A percentile compares a stretch with the other conserved stretches of the same genome.
Conservation (phyloP, 2,888 invertebrate genomes). For the Electrophaes corylata region DNA sequence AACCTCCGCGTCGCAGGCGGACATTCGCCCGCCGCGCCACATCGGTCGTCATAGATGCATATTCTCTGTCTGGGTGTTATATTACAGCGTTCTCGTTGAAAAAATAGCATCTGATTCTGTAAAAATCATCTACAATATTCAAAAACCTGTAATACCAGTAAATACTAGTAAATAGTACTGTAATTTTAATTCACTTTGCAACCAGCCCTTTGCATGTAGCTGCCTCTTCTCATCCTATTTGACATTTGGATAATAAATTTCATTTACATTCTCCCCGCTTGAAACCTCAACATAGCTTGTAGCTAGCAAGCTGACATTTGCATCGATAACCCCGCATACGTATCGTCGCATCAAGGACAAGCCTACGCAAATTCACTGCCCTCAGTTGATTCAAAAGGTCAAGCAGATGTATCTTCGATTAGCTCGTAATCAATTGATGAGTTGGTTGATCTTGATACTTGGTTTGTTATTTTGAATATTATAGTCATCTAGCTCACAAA, state of each 20-base stretch:
- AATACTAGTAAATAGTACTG: no score
- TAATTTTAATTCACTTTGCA: no score
- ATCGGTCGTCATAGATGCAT: no score
- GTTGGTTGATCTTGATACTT: conserved; percentile 16
- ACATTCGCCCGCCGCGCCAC: no score
- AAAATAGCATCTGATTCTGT: no score
- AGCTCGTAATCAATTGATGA: conserved; percentile 16
- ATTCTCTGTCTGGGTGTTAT: no score
- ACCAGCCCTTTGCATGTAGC: no score
- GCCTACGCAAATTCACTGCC: conserved; percentile 19
- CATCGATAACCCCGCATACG: conserved; percentile 20
- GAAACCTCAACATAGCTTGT: not conserved
- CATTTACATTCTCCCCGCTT: conserved; percentile 2
- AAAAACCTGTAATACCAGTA: no score
- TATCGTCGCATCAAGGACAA: conserved; percentile 25
- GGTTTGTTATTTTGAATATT: not conserved
- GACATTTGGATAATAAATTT: not conserved
- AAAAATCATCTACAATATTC: no score
- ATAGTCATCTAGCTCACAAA: not conserved
- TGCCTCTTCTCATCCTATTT: not conserved
- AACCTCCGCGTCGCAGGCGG: no score
- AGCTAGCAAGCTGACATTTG: conserved; percentile 16
- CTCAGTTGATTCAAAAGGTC: conserved; percentile 19
- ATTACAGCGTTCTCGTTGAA: no score
- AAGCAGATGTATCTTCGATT: conserved; percentile 19